These are phyloP conservation scores for Lysandra coridon DNA, from an alignment of 2,888 invertebrate genomes.

Conservation along the genomic window DNA sequence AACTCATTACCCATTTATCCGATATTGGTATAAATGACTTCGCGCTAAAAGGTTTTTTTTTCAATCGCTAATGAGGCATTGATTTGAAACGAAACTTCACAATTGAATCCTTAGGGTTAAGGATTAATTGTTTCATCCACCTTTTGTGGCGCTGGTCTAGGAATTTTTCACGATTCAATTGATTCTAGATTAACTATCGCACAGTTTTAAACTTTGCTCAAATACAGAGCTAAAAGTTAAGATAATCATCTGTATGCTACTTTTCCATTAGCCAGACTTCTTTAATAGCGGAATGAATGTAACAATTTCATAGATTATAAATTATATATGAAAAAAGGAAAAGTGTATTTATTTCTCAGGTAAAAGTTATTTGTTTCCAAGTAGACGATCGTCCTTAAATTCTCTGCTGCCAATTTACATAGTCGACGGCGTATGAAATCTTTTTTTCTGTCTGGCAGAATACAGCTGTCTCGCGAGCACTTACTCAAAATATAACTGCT, in stretches of 20 bases:
- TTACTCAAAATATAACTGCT: constrained; percentile 11
- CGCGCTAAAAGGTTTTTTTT: constrained; percentile 37
- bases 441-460: constrained; percentile 18
- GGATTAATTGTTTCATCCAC: neutral
- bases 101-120: constrained; percentile 20
- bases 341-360: too few relatives aligned
- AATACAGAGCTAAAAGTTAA: neutral
- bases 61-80: constrained; percentile 22
- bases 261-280: too few relatives aligned
- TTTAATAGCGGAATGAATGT: neutral
- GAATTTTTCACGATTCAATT: neutral
- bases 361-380: too few relatives aligned
- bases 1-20: constrained; percentile 59
- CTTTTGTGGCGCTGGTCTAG: neutral
- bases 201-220: neutral
- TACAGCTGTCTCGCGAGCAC: constrained; percentile 1
- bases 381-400: neutral
- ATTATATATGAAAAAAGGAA: too few relatives aligned
- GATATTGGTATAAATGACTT: constrained; percentile 54
- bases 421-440: neutral
- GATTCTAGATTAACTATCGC: neutral
- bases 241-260: too few relatives aligned
- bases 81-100: constrained; percentile 4
- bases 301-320: too few relatives aligned
- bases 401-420: neutral